Base-by-base conservation (phyloP, 2,113 vertebrate species). In the Heteronetta atricapilla region DNA sequence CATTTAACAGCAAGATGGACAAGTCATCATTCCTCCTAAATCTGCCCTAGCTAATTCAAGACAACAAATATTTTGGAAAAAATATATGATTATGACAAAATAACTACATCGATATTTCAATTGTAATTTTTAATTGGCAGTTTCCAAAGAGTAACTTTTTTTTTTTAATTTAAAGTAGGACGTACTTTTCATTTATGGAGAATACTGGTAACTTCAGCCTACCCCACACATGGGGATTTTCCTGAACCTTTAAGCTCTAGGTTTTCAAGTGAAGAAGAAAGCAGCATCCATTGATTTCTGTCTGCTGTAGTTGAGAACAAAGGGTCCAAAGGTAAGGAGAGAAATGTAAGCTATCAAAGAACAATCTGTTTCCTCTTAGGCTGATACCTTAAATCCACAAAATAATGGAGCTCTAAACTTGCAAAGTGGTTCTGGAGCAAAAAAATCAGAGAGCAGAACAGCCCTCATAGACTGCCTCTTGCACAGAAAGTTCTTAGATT, bases 21-120 rank as follows among this genome's bases (percentile, higher is more conserved):
- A 74, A 89, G 91, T 91, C 64, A 89, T 86, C 55, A 94, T 70
- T 14, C 36, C 14, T 55, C 28, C 44, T 52, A 95, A 88, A 77
- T 73, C 13, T 90, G 86, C 46, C n/a, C 21, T 18, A 81, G 82
- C 23, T 73, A 88, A 81, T 46, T 74, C 17, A 79, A 69, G 53
- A 70, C 50, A 79, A 69, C 1, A 91, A 77, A 58, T 36, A 69
- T 44, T 82, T 75, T 15, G 74, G 15, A n/a, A 74, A 82, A 84
- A 86, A 26, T 48, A 48, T 3, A 42, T 1, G 2, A 5, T 44
- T 72, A 86, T 0, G 11, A 70, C 19, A 44, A 69, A 90, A 60
- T 46, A 60, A 60, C 46, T 42, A 55, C 22, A 56, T 13, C 21
- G 60, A 23, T 42, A 91, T 50, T 72, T 80, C 62, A 75, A 50